phyloP scores from a whole-genome alignment of 2,797 vertebrate genomes.

The Cheirogaleus major region DNA sequence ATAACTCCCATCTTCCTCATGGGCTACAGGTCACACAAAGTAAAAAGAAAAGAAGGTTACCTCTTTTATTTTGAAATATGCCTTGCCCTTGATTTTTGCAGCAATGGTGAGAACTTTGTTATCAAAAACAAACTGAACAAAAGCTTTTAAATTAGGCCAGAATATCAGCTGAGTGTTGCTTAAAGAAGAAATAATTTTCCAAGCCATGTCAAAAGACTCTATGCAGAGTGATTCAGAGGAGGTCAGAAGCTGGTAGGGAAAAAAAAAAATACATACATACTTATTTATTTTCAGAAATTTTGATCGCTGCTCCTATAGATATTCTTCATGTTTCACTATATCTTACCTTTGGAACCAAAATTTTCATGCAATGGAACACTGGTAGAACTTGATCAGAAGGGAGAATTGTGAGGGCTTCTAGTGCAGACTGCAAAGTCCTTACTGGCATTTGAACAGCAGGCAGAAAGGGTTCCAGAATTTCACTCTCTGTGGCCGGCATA shows the following conservation, averaged over 20 bases:
- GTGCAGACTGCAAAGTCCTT: constrained; percentile 83
- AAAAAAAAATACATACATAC: background rate
- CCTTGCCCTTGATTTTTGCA: constrained; percentile 83
- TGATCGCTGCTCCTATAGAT: too few species aligned
- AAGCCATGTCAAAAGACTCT: constrained; percentile 90
- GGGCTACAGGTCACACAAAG: background rate
- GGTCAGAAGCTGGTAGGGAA: constrained; percentile 85
- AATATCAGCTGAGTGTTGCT: constrained; percentile 95
- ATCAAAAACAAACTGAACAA: constrained; percentile 91
- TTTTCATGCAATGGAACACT: constrained; percentile 91
- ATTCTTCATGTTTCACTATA: background rate
- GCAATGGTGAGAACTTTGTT: constrained; percentile 86
- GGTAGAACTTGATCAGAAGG: constrained; percentile 93
- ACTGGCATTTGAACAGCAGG: constrained; percentile 53
- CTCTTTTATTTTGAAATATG: constrained; percentile 90
- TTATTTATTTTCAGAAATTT: background rate
- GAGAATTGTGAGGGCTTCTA: constrained; percentile 92
- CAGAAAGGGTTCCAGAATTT: background rate
- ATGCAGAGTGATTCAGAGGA: constrained; percentile 89
- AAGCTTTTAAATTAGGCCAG: constrained; percentile 94
- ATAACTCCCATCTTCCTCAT: background rate
- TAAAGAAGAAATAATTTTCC: constrained; percentile 92
- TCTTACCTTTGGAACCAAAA: constrained; percentile 91
- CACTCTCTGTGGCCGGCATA: constrained; percentile 39
- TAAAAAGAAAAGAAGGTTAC: constrained; percentile 81